Percentiles rank a stretch among this genome's conserved stretches.
These are phyloP conservation scores for Ovibos moschatus DNA, from an alignment of 2,113 vertebrate genomes.

Conservation along the genomic window DNA sequence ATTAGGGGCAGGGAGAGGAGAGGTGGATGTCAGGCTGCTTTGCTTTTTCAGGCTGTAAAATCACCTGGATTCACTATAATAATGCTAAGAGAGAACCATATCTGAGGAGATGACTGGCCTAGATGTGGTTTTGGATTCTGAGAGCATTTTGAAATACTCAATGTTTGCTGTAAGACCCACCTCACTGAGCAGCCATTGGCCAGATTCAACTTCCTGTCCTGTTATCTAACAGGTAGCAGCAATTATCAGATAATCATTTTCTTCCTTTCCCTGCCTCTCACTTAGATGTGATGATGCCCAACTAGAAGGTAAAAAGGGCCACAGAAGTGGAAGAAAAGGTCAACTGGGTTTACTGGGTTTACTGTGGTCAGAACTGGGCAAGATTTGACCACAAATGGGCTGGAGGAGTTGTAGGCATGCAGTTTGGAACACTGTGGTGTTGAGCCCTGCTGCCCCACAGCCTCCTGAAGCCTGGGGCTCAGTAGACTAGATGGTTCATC, in stretches of 20 bases:
- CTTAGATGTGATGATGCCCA: background rate
- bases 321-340: background rate
- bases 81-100: background rate
- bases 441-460: background rate
- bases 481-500: rapidly evolving
- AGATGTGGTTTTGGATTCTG: background rate
- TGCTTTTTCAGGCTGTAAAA: background rate
- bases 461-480: background rate
- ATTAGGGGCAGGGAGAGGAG: background rate
- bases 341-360: rapidly evolving
- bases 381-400: rapidly evolving
- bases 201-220: background rate
- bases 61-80: background rate
- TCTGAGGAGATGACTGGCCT: background rate
- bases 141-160: background rate
- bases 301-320: background rate
- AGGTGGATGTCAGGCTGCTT: background rate
- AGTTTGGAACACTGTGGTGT: background rate
- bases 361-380: too few species aligned
- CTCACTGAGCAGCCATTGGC: background rate
- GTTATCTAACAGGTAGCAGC: background rate
- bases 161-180: background rate
- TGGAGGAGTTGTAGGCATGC: rapidly evolving
- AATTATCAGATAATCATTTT: background rate
- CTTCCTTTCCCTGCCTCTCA: background rate